These are phyloP conservation scores for Stigmatopora argus DNA, from an alignment of 2,113 vertebrate genomes.

Conservation along the genomic window DNA sequence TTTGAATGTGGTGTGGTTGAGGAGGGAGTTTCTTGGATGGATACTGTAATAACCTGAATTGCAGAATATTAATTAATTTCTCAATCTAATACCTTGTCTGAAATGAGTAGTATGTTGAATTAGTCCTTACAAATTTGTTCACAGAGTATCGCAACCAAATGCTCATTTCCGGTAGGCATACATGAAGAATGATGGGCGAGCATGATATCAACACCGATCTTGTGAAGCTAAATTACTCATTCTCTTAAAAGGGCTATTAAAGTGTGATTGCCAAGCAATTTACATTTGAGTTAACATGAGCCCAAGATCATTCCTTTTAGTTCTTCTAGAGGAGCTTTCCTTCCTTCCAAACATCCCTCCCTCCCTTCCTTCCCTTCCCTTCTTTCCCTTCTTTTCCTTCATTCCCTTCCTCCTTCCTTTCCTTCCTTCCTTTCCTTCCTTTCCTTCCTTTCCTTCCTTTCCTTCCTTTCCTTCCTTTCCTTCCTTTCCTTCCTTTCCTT, in stretches of 20 bases:
- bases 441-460: no score
- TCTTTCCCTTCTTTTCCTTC: slow-evolving; percentile 17
- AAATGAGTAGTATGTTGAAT: slow-evolving; percentile 24
- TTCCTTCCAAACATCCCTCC: background rate
- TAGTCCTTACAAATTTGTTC: slow-evolving; percentile 6
- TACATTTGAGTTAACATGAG: slow-evolving; percentile 75
- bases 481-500: no score
- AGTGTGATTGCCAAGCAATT: slow-evolving; percentile 77
- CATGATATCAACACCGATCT: slow-evolving; percentile 63
- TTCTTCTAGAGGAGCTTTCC: slow-evolving; percentile 68
- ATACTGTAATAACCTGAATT: no score
- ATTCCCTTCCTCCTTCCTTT: background rate
- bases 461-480: no score
- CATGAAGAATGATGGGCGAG: slow-evolving; percentile 61
- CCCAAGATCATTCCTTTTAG: slow-evolving; percentile 74
- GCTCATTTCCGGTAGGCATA: slow-evolving; percentile 49
- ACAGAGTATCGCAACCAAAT: slow-evolving; percentile 8
- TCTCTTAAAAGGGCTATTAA: slow-evolving; percentile 77
- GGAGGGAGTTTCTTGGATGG: no score
- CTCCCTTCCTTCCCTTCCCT: slow-evolving; percentile 46
- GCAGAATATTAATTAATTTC: no score
- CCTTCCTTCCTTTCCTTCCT: no score
- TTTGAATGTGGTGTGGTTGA: no score
- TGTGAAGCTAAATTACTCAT: slow-evolving; percentile 75
- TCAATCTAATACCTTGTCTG: no score